Base-by-base conservation (phyloP, 2,113 vertebrate genomes). In the Silurus meridionalis region DNA sequence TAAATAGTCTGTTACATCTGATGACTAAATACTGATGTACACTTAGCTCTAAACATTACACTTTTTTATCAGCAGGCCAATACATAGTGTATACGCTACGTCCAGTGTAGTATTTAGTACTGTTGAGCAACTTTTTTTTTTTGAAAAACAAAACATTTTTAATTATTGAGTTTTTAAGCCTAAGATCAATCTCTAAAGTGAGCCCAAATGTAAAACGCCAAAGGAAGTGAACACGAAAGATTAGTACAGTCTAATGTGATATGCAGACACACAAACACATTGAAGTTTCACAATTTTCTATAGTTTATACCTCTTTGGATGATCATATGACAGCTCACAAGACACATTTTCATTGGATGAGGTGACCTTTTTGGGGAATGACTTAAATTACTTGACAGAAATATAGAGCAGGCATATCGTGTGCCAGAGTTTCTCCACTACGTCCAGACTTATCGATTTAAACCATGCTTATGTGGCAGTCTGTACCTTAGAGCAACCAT, bases 351-450 rank as follows among this genome's bases (percentile, higher is more conserved):
- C 8, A 55, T 10, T 15, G 37, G 55, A 37, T 60, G 14, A 60
- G 75, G 75, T 78, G 75, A 78, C 52, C 75, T 57, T 57, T 77
- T 21, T 69, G 7, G 8, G 17, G 25, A 79, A 79, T 79, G 25
- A 58, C 55, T 79, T 58, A 58, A 79, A 79, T 19, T 28, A 79
- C 7, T 28, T 79, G 53, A 57, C 57, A 79, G 25, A 37, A 57
- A 60, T 57, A 58, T 23, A 37, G 25, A 58, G 25, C 14, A 5
- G 15, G 55, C 6, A 19, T 37, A 79, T 79, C 25, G 37, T 10
- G 55, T 79, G 77, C 77, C 53, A 79, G n/a, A 4, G 1, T 57
- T 28, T n/a, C n/a, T 79, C 13, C n/a, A 5, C 15, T 37, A 58
- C 23, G 52, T 37, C 77, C 77, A 58, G 77, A 79, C 77, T 28